Evolutionary conservation across 2,797 vertebrate genomes (phyloP).

Genomic region (Lepus oiostolus): DNA sequence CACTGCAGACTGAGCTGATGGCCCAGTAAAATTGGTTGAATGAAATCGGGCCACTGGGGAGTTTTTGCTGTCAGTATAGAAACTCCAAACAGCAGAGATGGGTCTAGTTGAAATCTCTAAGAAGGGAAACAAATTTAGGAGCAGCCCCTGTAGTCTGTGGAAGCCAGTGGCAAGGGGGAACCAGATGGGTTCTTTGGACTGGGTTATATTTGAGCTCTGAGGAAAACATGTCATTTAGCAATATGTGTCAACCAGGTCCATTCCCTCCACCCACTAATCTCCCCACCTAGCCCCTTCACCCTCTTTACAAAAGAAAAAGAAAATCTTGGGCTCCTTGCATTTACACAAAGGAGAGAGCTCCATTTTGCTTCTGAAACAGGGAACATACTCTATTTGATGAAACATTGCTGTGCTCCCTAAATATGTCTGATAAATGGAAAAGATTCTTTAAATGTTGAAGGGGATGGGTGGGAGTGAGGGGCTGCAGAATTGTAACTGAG

Average conservation of each 20-base stretch:
- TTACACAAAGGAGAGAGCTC: background rate
- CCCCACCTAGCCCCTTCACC: background rate
- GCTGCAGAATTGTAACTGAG: background rate
- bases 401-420: background rate
- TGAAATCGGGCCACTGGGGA: slow-evolving; percentile 71
- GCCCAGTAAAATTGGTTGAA: slow-evolving; percentile 70
- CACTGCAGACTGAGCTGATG: slow-evolving; percentile 78
- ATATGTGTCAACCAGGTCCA: background rate
- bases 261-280: background rate
- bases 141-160: background rate
- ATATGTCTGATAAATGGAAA: background rate
- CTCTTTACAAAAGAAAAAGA: background rate
- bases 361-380: slow-evolving; percentile 23
- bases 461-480: no score
- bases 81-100: slow-evolving; percentile 67
- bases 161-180: background rate
- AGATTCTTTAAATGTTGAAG: background rate
- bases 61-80: slow-evolving; percentile 67
- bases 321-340: background rate
- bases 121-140: slow-evolving; percentile 59
- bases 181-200: slow-evolving; percentile 26
- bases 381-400: background rate
- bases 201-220: background rate
- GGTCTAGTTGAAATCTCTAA: slow-evolving; percentile 67
- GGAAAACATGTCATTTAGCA: background rate